These are phyloP conservation scores for Turritopsis rubra DNA, from an alignment of 30 jellyfish, hydroid and myxozoan genomes.

Conservation along the genomic window DNA sequence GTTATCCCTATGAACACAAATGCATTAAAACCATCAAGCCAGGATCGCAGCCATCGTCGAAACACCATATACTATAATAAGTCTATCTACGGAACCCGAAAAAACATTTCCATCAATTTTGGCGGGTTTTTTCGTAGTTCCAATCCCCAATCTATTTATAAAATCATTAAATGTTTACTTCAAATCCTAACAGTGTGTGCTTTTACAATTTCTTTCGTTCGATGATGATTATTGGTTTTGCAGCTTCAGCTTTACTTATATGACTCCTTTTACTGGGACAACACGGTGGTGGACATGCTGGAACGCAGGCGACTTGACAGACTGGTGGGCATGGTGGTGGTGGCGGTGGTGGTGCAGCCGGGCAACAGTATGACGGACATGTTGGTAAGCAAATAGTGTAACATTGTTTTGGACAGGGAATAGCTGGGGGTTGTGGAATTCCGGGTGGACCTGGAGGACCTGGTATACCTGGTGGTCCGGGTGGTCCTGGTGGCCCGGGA, in stretches of 20 bases:
- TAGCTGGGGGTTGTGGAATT: constrained; percentile 91
- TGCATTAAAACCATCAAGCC: neutral
- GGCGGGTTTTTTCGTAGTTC: neutral
- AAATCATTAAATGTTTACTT: neutral
- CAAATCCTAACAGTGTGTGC: constrained; percentile 2
- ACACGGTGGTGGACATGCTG: constrained; percentile 93
- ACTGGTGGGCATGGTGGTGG: constrained; percentile 99
- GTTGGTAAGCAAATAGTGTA: constrained; percentile 92
- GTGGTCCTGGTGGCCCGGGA: constrained; percentile 97
- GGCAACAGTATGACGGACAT: constrained; percentile 94
- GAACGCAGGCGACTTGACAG: constrained; percentile 54
- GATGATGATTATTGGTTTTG: constrained; percentile 87
- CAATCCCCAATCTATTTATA: constrained; percentile 7
- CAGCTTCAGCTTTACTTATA: constrained; percentile 3
- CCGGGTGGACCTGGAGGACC: constrained; percentile 99
- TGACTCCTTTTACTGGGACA: constrained; percentile 77
- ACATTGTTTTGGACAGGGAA: constrained; percentile 91
- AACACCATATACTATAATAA: neutral
- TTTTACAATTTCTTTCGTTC: constrained; percentile 74
- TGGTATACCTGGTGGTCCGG: constrained; percentile 86
- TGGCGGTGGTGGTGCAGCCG: constrained; percentile 85
- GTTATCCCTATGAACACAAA: neutral
- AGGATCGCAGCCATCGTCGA: neutral
- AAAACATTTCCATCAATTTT: neutral
- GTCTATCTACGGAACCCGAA: neutral